phyloP scores from a whole-genome alignment of 2,888 invertebrate genomes.

The Aphidoletes aphidimyza region DNA sequence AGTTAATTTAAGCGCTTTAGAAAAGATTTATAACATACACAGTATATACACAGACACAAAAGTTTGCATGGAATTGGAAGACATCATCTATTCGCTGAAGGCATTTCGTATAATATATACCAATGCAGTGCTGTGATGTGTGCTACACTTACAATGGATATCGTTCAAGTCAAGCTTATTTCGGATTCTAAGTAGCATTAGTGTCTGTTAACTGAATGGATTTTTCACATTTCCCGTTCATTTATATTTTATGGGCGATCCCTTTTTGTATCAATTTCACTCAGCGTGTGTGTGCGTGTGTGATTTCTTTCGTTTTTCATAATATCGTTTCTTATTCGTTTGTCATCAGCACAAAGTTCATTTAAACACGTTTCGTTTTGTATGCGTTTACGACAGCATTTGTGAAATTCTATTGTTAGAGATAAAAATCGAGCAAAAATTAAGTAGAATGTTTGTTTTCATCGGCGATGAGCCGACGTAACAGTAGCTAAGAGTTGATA shows the following conservation, averaged over 20 bases:
- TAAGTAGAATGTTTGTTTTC: conserved; percentile 33
- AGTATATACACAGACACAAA: not conserved
- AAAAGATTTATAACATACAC: conserved; percentile 40
- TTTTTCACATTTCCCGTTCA: conserved; percentile 24
- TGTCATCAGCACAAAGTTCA: conserved; percentile 43
- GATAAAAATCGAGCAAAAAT: not conserved
- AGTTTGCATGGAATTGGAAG: not conserved
- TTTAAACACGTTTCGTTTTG: not conserved
- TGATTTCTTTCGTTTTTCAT: not conserved
- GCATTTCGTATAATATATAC: too few relatives aligned
- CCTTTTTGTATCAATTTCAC: not conserved
- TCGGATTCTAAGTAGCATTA: conserved; percentile 51
- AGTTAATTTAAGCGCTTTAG: conserved; percentile 41
- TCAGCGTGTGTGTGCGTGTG: too few relatives aligned
- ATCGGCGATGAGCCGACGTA: conserved; percentile 20
- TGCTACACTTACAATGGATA: not conserved
- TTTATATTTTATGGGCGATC: conserved; percentile 8
- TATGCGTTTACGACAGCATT: not conserved
- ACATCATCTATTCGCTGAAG: conserved; percentile 11
- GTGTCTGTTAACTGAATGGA: conserved; percentile 47
- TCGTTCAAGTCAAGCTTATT: conserved; percentile 7
- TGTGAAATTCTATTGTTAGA: not conserved
- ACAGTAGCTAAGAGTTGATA: conserved; percentile 18
- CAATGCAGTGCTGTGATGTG: not conserved
- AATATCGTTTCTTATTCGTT: not conserved